Percentiles rank a stretch among this genome's conserved stretches.
phyloP scores from a whole-genome alignment of 2,113 vertebrate genomes.

The Cepphus grylle region DNA sequence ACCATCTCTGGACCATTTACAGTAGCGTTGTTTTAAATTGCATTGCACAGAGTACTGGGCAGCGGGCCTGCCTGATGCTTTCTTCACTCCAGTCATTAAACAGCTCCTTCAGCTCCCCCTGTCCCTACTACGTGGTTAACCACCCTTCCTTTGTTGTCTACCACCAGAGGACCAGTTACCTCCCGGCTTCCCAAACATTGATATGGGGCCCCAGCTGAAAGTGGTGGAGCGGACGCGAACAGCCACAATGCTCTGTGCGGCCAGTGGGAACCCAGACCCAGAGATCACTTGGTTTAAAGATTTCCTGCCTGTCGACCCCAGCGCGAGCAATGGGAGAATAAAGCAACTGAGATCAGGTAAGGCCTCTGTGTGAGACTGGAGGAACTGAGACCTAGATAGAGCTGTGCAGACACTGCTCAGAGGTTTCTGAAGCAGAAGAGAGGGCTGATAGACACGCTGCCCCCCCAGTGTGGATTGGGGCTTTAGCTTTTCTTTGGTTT shows the following conservation, averaged over 20 bases:
- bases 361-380: background rate
- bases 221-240: slow-evolving; percentile 95
- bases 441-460: background rate
- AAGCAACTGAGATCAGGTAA: slow-evolving; percentile 97
- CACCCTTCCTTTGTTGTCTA: accelerated
- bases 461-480: background rate
- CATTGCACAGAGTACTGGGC: accelerated
- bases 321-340: slow-evolving; percentile 89
- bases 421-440: background rate
- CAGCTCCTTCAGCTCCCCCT: background rate
- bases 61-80: background rate
- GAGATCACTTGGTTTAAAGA: slow-evolving; percentile 99
- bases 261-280: slow-evolving; percentile 95
- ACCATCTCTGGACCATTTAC: accelerated
- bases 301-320: slow-evolving; percentile 95
- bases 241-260: slow-evolving; percentile 96
- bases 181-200: slow-evolving; percentile 92
- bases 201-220: slow-evolving; percentile 98
- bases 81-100: accelerated
- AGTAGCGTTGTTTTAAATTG: background rate
- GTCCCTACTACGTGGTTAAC: accelerated
- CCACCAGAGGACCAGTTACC: slow-evolving; percentile 94
- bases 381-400: accelerated
- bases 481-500: background rate
- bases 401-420: background rate